These are phyloP conservation scores for Protula sp. DNA, from an alignment of 2,888 invertebrate genomes.

Conservation along the genomic window DNA sequence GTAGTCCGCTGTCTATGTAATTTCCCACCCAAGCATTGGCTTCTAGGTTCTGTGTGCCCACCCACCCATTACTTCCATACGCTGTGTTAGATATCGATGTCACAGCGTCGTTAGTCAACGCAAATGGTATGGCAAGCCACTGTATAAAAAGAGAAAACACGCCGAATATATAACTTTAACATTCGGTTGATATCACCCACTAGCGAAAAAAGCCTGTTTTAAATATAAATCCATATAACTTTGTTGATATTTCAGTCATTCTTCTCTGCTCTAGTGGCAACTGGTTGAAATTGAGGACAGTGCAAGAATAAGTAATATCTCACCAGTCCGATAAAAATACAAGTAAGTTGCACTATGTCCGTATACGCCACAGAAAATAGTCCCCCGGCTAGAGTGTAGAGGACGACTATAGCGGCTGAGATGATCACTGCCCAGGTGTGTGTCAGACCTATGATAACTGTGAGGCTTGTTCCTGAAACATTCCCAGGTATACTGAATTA, in stretches of 20 bases:
- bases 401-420: slow-evolving; percentile 36
- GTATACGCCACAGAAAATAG: slow-evolving; percentile 48
- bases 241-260: no score
- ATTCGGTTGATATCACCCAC: no score
- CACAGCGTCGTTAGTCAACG: neutral
- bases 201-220: no score
- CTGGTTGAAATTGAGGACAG: no score
- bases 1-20: slow-evolving; percentile 72
- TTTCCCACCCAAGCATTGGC: neutral
- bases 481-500: no score
- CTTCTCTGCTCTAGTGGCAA: no score
- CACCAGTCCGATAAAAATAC: slow-evolving; percentile 41
- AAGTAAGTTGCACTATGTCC: slow-evolving; percentile 38
- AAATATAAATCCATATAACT: no score
- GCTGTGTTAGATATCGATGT: neutral
- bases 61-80: neutral
- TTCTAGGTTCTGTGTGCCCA: neutral
- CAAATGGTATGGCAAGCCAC: slow-evolving; percentile 2
- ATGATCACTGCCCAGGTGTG: slow-evolving; percentile 30
- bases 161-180: no score
- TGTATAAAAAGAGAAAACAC: no score
- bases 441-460: slow-evolving; percentile 35
- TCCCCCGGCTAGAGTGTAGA: slow-evolving; percentile 43
- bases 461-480: slow-evolving; percentile 29
- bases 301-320: no score